A percentile compares a stretch with the other conserved stretches of the same genome.
These are phyloP conservation scores for Epinotia brunnichana DNA, from an alignment of 2,888 invertebrate species.

Conservation along the genomic window DNA sequence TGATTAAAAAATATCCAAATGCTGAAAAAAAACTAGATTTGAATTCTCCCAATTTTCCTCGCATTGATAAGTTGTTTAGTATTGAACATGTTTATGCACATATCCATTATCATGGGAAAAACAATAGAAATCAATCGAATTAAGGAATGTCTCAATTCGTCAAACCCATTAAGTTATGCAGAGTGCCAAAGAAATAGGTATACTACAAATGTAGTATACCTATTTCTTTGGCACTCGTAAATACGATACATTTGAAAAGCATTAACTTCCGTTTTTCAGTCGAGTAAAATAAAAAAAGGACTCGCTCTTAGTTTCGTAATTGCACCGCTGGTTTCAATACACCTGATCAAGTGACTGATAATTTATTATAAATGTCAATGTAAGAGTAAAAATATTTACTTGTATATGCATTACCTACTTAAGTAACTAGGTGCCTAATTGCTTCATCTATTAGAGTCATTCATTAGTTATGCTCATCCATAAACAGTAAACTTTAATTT, in stretches of 20 bases:
- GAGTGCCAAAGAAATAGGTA: too few relatives aligned
- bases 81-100: not conserved
- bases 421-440: not conserved
- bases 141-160: not conserved
- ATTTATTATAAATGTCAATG: slow-evolving; percentile 3
- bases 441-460: slow-evolving; percentile 12
- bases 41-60: not conserved
- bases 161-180: too few relatives aligned
- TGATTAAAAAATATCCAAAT: too few relatives aligned
- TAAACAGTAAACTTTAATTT: not conserved
- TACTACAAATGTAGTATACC: too few relatives aligned
- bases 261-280: too few relatives aligned
- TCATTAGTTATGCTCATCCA: not conserved
- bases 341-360: not conserved
- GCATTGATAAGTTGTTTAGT: not conserved
- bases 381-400: not conserved
- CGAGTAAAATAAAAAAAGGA: not conserved
- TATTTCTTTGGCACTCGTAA: too few relatives aligned
- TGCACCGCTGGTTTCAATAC: not conserved
- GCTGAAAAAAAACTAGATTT: not conserved
- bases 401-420: not conserved
- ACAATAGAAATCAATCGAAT: not conserved
- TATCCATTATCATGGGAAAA: not conserved
- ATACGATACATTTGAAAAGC: too few relatives aligned
- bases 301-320: not conserved